Base-by-base conservation (phyloP, 2,113 vertebrate species). In the Micronycteris hirsuta region DNA sequence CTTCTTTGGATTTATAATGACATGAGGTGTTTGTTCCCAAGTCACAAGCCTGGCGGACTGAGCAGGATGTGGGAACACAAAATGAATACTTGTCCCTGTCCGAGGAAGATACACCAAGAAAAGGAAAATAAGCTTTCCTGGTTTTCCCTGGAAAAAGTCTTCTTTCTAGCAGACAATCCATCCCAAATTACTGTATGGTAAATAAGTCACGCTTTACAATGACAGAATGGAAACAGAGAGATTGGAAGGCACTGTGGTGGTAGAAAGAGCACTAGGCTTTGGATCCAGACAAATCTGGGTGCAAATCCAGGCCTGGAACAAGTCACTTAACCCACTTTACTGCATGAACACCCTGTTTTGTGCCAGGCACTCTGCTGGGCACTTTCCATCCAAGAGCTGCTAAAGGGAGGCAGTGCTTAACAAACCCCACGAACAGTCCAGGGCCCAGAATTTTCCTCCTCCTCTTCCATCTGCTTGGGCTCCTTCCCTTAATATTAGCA, bases 391-490 rank as follows among this genome's bases (percentile, higher is more conserved):
- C 36, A 76, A 43, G 47, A 80, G 5, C 36, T 47, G 26, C 58
- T 26, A 49, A 54, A 11, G 1, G 22, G 1, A 0, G 12, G 22
- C n/a, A n/a, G 22, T 24, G 5, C 45, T 58, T 11, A 31, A 14
- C 45, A 43, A 5, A 41, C 13, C 56, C 47, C 41, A 28, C 6
- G 12, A 3, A 24, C 54, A 41, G 49, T 9, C 49, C n/a, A 31
- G 56, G 38, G 22, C 24, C 33, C 36, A 24, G 47, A 38, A 36
- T 33, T 45, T 78, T 41, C 4, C 4, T 45, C 11, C 58, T 36
- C 31, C 9, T 67, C 3, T 52, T 31, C 28, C 31, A 58, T 73
- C 24, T 36, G 8, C 7, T 6, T 56, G 36, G 58, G 71, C 52
- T 4, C 17, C 70, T 31, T 3, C 28, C 20, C 19, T 4, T 7